A percentile compares a stretch with the other conserved stretches of the same genome.
Evolutionary conservation across 2,797 vertebrate genomes (phyloP).

Genomic region (Valencia hispanica): DNA sequence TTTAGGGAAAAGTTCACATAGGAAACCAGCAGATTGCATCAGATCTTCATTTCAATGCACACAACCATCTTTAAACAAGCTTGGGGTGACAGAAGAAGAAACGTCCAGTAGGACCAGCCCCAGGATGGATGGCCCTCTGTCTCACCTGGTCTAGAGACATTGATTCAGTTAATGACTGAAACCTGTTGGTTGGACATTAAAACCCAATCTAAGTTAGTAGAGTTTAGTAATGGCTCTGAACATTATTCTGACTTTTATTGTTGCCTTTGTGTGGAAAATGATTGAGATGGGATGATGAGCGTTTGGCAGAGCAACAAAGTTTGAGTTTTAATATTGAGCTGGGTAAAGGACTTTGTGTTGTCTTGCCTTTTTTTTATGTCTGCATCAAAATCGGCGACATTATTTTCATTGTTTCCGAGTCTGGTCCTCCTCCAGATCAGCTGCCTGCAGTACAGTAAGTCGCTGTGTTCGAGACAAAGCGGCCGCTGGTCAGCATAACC

Average conservation of each 20-base stretch:
- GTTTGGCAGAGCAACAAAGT: not conserved
- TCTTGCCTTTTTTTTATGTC: not conserved
- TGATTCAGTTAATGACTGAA: not conserved
- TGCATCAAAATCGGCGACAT: not conserved
- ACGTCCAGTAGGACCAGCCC: no score
- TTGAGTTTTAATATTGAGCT: not conserved
- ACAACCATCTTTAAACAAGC: not conserved
- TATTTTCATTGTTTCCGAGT: not conserved
- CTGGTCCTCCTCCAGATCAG: conserved; percentile 1
- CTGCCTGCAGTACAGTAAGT: not conserved
- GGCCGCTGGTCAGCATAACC: conserved; percentile 24
- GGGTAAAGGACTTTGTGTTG: not conserved
- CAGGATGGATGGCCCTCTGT: no score
- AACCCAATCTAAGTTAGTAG: not conserved
- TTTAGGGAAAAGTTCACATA: not conserved
- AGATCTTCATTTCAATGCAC: not conserved
- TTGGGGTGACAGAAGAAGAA: not conserved
- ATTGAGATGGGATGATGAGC: no score
- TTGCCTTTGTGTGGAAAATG: not conserved
- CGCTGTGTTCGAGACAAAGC: conserved; percentile 29
- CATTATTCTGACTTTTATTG: not conserved
- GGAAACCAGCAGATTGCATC: not conserved
- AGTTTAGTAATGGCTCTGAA: not conserved
- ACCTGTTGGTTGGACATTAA: not conserved
- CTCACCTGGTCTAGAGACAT: no score